Percentiles rank a stretch among this genome's conserved stretches.
These are phyloP conservation scores for Pseudomyrmex flavicornis DNA, from an alignment of 1,140 invertebrate genomes.

Conservation along the genomic window DNA sequence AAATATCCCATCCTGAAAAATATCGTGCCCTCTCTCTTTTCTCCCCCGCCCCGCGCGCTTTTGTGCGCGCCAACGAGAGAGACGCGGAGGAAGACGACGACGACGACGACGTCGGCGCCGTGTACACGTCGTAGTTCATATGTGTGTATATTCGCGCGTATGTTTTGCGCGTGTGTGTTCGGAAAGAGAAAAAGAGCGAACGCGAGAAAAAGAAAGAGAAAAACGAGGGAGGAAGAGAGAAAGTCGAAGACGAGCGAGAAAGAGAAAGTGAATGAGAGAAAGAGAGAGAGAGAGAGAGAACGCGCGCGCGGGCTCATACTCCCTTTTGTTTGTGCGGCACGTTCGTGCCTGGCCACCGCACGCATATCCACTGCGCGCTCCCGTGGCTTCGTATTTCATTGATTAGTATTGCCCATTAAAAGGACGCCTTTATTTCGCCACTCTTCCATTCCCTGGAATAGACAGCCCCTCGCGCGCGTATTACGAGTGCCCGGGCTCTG, in stretches of 20 bases:
- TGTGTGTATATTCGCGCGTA: not conserved
- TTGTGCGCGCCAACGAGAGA: constrained; percentile 54
- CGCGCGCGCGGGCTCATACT: constrained; percentile 73
- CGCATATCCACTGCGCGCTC: constrained; percentile 65
- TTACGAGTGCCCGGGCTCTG: constrained; percentile 35
- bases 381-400: constrained; percentile 82
- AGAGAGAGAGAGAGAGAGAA: constrained; percentile 36
- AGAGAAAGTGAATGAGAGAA: constrained; percentile 8
- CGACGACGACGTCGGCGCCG: constrained; percentile 36
- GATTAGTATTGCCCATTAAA: constrained; percentile 85
- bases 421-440: constrained; percentile 80
- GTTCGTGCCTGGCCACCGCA: constrained; percentile 65
- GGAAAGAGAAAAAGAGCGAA: constrained; percentile 61
- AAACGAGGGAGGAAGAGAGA: constrained; percentile 49
- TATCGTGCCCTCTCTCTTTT: constrained; percentile 79
- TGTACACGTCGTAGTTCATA: not conserved
- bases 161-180: constrained; percentile 39
- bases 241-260: not conserved
- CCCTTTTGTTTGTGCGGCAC: constrained; percentile 81
- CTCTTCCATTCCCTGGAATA: constrained; percentile 68
- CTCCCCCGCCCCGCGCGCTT: constrained; percentile 41
- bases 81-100: constrained; percentile 60
- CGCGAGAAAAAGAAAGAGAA: constrained; percentile 38
- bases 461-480: constrained; percentile 46
- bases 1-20: constrained; percentile 86